Percentiles rank a stretch among this genome's conserved stretches.
Conservation (phyloP, 2,797 vertebrate species). For the Rhinichthys osculus region DNA sequence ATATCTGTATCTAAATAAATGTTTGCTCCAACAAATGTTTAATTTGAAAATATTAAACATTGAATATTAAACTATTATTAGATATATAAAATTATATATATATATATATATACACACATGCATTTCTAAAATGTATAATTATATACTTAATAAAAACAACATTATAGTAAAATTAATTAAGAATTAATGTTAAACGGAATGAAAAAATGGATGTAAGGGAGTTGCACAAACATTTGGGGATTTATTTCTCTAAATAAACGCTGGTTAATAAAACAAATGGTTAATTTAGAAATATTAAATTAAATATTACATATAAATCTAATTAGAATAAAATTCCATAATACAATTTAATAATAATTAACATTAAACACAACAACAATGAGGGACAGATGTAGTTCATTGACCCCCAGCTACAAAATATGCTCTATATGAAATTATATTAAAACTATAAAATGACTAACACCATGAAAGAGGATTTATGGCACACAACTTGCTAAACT, state of each 20-base stretch:
- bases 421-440: neutral
- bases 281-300: neutral
- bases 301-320: neutral
- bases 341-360: neutral
- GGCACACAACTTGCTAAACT: conserved; percentile 15
- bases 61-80: neutral
- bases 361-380: neutral
- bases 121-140: too few relatives aligned
- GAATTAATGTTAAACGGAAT: neutral
- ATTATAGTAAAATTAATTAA: neutral
- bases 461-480: neutral
- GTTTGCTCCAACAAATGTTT: neutral
- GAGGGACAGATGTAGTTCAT: neutral
- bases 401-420: neutral
- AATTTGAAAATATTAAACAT: neutral
- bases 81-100: neutral
- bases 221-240: neutral
- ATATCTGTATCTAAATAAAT: neutral
- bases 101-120: neutral
- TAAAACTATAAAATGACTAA: neutral
- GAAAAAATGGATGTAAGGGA: neutral
- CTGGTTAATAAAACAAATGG: neutral
- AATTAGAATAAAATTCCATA: neutral
- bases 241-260: neutral
- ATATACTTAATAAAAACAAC: neutral